These are phyloP conservation scores for Mythimna pallens DNA, from an alignment of 2,888 invertebrate genomes.

Conservation along the genomic window DNA sequence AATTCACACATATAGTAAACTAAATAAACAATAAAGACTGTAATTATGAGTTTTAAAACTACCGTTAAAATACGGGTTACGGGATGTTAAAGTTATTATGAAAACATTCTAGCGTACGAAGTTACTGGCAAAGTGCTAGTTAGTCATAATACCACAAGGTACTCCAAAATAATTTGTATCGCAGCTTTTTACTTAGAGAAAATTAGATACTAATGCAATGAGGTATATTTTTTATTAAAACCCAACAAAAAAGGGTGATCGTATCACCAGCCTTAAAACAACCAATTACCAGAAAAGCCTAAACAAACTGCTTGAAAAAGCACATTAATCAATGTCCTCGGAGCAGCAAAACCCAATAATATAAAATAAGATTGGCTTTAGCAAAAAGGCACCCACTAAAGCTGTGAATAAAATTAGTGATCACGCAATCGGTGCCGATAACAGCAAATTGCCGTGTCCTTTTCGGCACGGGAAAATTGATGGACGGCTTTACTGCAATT, in stretches of 20 bases:
- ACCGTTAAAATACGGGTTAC: no score
- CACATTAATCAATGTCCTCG: conserved; percentile 22
- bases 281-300: conserved; percentile 18
- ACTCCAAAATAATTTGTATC: no score
- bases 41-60: no score
- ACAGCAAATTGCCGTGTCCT: conserved; percentile 23
- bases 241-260: background rate
- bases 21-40: no score
- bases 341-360: conserved; percentile 16
- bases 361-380: conserved; percentile 20
- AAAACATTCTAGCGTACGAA: no score
- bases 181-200: background rate
- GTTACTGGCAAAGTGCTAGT: no score
- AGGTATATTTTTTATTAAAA: background rate
- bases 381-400: conserved; percentile 25
- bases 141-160: no score
- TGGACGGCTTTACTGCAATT: conserved; percentile 42
- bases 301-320: conserved; percentile 28
- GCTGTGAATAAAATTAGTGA: conserved; percentile 41
- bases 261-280: conserved; percentile 15
- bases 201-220: no score
- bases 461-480: conserved; percentile 43
- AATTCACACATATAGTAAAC: no score
- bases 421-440: conserved; percentile 35
- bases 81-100: no score